These are phyloP conservation scores for Augochlorella aurata DNA, from an alignment of 2,888 invertebrate species.

Conservation along the genomic window DNA sequence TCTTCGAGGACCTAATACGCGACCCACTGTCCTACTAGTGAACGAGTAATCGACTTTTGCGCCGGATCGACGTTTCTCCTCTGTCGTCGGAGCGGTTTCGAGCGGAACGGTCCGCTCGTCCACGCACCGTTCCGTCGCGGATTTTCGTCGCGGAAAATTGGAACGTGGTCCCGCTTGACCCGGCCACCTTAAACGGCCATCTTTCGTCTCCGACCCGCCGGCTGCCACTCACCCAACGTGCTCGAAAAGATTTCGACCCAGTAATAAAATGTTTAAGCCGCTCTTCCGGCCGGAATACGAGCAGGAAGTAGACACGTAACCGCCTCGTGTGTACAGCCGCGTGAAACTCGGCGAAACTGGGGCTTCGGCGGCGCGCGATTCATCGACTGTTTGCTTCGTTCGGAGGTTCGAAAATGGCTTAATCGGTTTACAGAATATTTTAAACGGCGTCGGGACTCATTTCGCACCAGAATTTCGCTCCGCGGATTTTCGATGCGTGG, in stretches of 20 bases:
- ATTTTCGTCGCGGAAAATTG: constrained; percentile 6
- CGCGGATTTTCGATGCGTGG: no score
- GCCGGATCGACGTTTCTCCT: constrained; percentile 37
- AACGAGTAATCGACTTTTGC: constrained; percentile 3
- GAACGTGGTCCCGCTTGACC: neutral
- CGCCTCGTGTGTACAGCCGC: neutral
- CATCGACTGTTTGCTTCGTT: neutral
- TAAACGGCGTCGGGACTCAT: no score
- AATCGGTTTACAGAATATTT: no score
- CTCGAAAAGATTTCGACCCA: constrained; percentile 4
- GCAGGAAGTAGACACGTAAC: neutral
- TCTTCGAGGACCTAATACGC: neutral
- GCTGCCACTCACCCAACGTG: neutral
- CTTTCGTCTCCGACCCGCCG: neutral
- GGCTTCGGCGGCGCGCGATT: neutral
- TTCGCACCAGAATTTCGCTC: no score
- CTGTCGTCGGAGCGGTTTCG: neutral
- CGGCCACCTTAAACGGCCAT: neutral
- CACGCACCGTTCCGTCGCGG: neutral
- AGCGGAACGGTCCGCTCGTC: neutral
- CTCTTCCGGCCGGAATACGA: constrained; percentile 8
- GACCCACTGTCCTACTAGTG: constrained; percentile 32
- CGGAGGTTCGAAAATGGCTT: no score
- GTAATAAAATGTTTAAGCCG: constrained; percentile 9
- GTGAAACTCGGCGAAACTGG: constrained; percentile 1